Evolutionary conservation across 2,113 vertebrate species (phyloP).

Genomic region (Vimba vimba): DNA sequence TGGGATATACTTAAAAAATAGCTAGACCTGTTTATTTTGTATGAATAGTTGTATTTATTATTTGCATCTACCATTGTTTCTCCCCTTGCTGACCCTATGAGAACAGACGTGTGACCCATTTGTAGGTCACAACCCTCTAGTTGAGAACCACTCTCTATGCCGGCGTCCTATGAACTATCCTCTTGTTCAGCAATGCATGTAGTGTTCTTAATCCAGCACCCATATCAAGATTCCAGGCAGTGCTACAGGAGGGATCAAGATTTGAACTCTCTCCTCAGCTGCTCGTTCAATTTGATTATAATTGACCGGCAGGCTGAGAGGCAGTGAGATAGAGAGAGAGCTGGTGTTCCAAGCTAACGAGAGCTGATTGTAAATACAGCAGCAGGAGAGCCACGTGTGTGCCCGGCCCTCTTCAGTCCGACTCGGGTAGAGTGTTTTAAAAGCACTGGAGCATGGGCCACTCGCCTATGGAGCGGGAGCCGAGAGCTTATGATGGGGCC

Average conservation of each 20-base stretch:
- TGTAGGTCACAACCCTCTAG: neutral
- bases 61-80: neutral
- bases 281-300: constrained; percentile 73
- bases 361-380: constrained; percentile 66
- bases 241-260: constrained; percentile 74
- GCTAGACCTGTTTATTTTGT: neutral
- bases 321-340: constrained; percentile 44
- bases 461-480: constrained; percentile 41
- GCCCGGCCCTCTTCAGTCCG: constrained; percentile 54
- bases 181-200: constrained; percentile 15
- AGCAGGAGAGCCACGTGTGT: constrained; percentile 52
- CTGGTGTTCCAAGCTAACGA: constrained; percentile 64
- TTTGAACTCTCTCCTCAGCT: constrained; percentile 73
- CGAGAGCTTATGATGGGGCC: constrained; percentile 52
- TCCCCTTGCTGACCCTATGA: neutral
- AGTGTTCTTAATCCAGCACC: constrained; percentile 54
- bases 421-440: constrained; percentile 55
- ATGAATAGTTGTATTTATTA: neutral
- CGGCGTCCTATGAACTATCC: neutral
- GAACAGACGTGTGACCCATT: neutral
- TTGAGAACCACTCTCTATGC: constrained; percentile 2
- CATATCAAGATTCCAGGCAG: constrained; percentile 68
- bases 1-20: neutral
- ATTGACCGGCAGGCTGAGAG: constrained; percentile 73
- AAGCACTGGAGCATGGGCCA: constrained; percentile 51